A percentile compares a stretch with the other conserved stretches of the same genome.
Conservation (phyloP, 1,140 invertebrate species). For the Zaprionus ornatus region DNA sequence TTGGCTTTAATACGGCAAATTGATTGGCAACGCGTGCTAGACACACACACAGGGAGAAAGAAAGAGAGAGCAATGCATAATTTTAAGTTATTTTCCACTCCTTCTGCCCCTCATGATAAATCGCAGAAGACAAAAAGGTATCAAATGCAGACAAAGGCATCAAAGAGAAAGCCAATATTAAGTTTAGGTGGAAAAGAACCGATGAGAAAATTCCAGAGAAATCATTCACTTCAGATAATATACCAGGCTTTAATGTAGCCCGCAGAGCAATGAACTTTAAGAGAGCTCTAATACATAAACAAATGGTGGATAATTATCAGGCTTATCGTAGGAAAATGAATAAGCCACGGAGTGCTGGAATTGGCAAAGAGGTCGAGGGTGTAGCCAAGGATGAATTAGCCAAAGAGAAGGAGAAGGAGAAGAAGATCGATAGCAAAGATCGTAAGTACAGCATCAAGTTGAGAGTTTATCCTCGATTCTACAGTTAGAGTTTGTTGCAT, state of each 20-base stretch:
- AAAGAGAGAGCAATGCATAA: not conserved
- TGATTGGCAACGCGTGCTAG: slow-evolving; percentile 25
- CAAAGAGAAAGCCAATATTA: not conserved
- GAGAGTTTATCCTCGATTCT: not conserved
- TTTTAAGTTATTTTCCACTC: not conserved
- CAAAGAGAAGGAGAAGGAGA: not conserved
- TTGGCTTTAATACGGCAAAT: slow-evolving; percentile 54
- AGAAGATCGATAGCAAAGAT: not conserved
- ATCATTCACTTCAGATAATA: no score
- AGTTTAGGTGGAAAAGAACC: not conserved
- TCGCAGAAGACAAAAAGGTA: not conserved
- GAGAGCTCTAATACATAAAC: not conserved
- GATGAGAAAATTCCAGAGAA: no score
- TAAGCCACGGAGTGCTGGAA: no score
- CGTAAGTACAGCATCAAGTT: not conserved
- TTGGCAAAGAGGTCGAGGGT: not conserved
- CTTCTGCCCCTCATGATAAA: not conserved
- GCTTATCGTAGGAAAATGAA: not conserved
- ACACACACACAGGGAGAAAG: no score
- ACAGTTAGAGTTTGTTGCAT: not conserved
- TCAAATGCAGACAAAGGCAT: not conserved
- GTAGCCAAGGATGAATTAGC: not conserved
- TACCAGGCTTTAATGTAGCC: not conserved
- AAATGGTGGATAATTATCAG: not conserved
- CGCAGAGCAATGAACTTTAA: not conserved